Conservation (phyloP, 2,888 invertebrate species). For the Lampropteryx suffumata region DNA sequence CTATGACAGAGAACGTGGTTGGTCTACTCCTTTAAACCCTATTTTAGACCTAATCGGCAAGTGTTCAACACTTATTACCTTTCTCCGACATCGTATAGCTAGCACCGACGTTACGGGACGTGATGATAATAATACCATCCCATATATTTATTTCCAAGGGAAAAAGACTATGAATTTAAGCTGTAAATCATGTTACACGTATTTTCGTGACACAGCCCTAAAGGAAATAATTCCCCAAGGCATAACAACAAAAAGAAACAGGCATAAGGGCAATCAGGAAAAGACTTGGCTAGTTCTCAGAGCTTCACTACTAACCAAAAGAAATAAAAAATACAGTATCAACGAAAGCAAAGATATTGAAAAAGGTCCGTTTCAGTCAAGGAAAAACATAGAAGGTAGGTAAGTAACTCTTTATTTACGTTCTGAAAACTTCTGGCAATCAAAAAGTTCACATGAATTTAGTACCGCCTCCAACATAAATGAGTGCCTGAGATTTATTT, state of each 20-base stretch:
- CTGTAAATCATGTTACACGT: conserved; percentile 41
- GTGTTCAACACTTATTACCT: no score
- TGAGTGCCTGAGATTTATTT: conserved; percentile 33
- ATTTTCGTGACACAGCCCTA: conserved; percentile 31
- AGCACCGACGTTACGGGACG: no score
- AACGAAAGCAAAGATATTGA: no score
- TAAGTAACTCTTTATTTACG: conserved; percentile 3
- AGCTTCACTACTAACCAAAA: neutral
- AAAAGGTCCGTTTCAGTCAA: no score
- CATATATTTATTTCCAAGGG: neutral
- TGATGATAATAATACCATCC: neutral
- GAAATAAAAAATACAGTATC: no score
- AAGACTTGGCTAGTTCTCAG: conserved; percentile 31
- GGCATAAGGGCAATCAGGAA: conserved; percentile 43
- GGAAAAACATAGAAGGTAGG: neutral
- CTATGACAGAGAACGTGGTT: no score
- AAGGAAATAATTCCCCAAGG: conserved; percentile 37
- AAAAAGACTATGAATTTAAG: conserved; percentile 34
- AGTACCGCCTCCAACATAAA: conserved; percentile 26
- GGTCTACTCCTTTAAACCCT: no score
- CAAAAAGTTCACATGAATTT: conserved; percentile 27
- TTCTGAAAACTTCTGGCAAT: conserved; percentile 18
- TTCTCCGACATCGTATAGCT: no score
- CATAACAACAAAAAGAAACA: conserved; percentile 38
- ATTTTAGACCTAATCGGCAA: no score